Evolutionary conservation across 2,797 vertebrate genomes (phyloP), one percentile per base, ranked within the genome.

Genomic region (Gymnothorax reevesii): DNA sequence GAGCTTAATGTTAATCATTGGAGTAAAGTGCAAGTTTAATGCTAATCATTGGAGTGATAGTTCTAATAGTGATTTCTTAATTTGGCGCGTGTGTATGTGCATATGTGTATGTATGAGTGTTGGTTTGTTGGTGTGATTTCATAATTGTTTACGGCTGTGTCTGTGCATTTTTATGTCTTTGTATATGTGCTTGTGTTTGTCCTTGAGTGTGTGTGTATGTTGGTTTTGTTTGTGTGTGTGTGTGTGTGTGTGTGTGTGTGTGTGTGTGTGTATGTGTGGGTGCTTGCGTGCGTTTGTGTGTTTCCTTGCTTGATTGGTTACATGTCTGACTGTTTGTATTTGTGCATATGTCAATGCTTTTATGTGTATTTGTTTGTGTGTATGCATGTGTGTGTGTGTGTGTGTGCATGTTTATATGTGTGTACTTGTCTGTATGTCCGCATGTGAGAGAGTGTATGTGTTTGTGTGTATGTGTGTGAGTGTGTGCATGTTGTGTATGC

Each of bases 361-460:
- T 60, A 0, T 60, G 8, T 60, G 59, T 60, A 12, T 10, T 2
- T 60, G 59, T 60, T 0, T 60, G 59, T 10, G 59, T 60, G 8
- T 60, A 0, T 60, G 59, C n/a, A n/a, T 60, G 59, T 60, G 59
- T 60, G 7, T 60, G 12, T 60, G 7, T 13, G 59, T 60, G 20
- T 64, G 17, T 64, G 20, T 64, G 60, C 8, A 7, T 7, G 15
- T 22, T 4, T 64, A 13, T 62, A 3, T 20, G 59, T 62, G 13
- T 83, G 49, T 86, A 7, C 54, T 10, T 71, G 15, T 25, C 22
- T 79, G 75, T 85, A 25, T 52, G 57, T 60, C 64, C 85, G 60
- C 87, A 42, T 85, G n/a, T 79, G 73, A 60, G 27, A 87, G 60
- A n/a, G 54, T 62, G 62, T 85, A 27, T 88, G 22, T 85, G 62